Conservation (phyloP, 2,113 vertebrate genomes). For the Prochilodus magdalenae region DNA sequence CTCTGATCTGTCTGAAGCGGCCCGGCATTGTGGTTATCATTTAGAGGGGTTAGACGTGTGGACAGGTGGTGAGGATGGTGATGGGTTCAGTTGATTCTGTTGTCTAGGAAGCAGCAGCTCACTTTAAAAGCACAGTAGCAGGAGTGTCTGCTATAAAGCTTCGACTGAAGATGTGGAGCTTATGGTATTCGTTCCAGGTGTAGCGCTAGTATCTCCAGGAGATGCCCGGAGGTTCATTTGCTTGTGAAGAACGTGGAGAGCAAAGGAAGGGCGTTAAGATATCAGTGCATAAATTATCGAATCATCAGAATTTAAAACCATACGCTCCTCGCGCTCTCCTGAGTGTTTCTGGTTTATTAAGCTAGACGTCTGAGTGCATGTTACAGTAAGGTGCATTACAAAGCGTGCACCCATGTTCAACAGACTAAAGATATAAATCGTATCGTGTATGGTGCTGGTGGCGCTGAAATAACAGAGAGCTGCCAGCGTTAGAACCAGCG, state of each 20-base stretch:
- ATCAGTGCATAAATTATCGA: neutral
- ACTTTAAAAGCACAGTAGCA: neutral
- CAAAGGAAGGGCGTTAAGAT: neutral
- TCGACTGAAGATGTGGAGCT: neutral
- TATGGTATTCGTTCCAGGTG: neutral
- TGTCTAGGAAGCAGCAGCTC: neutral
- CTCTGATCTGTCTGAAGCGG: neutral
- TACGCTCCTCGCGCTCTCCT: too few relatives aligned
- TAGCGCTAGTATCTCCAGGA: neutral
- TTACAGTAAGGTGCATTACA: too few relatives aligned
- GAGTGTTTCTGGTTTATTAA: too few relatives aligned
- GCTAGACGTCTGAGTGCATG: too few relatives aligned
- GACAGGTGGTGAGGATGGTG: neutral
- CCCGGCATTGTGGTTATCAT: neutral
- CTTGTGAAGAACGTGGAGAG: neutral
- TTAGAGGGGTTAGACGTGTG: neutral
- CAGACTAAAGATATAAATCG: neutral
- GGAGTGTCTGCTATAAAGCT: neutral
- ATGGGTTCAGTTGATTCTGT: neutral
- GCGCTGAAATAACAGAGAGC: neutral
- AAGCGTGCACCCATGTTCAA: too few relatives aligned
- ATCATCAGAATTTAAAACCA: neutral
- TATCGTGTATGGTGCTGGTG: neutral
- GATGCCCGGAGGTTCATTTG: neutral
- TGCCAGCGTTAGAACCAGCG: too few relatives aligned